Conservation (phyloP, 2,113 vertebrate species). For the Hippocampus barbouri region DNA sequence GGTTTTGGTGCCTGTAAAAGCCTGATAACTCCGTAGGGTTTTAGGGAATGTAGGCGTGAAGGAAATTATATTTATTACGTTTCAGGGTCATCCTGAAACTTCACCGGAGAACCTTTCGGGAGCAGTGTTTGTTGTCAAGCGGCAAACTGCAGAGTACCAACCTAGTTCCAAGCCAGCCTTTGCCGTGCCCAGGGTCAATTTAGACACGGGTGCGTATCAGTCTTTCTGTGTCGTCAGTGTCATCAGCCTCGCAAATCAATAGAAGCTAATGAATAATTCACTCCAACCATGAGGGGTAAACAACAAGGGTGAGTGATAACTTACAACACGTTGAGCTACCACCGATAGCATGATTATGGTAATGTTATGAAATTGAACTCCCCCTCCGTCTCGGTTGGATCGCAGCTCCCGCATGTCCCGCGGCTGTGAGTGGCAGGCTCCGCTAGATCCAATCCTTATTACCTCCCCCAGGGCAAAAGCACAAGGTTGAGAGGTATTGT, state of each 20-base stretch:
- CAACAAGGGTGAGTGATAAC: slow-evolving; percentile 61
- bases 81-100: too few relatives aligned
- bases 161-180: background rate
- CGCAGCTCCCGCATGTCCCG: slow-evolving; percentile 60
- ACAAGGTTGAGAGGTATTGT: background rate
- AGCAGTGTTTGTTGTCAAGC: background rate
- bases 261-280: slow-evolving; percentile 68
- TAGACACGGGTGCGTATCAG: slow-evolving; percentile 50
- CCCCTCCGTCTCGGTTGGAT: slow-evolving; percentile 49
- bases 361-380: slow-evolving; percentile 65
- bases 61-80: too few relatives aligned
- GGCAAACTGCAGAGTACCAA: background rate
- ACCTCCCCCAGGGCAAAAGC: background rate
- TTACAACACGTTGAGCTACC: slow-evolving; percentile 48
- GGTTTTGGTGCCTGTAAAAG: too few relatives aligned
- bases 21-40: too few relatives aligned
- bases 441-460: slow-evolving; percentile 33
- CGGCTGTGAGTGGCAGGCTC: slow-evolving; percentile 65
- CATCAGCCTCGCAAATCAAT: slow-evolving; percentile 64
- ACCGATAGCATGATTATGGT: slow-evolving; percentile 65
- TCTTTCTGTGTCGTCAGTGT: slow-evolving; percentile 60
- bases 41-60: too few relatives aligned
- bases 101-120: background rate
- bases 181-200: slow-evolving; percentile 43
- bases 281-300: slow-evolving; percentile 60